phyloP scores from a whole-genome alignment of 1,140 invertebrate species.

The Vanessa tameamea region DNA sequence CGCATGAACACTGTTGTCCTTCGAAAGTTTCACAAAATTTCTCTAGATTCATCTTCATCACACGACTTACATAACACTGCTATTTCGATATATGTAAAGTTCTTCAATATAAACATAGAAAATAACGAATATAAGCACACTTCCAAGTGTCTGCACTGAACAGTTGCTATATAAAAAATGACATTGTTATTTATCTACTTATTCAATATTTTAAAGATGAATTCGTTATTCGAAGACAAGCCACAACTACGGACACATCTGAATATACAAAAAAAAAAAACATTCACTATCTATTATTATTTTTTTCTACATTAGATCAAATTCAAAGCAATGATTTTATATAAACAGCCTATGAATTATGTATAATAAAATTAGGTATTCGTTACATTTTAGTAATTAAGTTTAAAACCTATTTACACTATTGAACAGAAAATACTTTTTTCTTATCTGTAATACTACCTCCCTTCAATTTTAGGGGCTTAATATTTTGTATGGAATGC shows the following conservation, averaged over 20 bases:
- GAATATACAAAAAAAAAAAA: too few relatives aligned
- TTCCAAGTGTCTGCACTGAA: constrained; percentile 56
- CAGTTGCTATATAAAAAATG: constrained; percentile 52
- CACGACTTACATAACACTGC: constrained; percentile 50
- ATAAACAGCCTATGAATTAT: too few relatives aligned
- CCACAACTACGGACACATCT: background rate
- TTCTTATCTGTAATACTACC: background rate
- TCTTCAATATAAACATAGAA: constrained; percentile 73
- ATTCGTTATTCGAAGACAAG: background rate
- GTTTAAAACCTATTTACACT: too few relatives aligned
- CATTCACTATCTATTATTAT: too few relatives aligned
- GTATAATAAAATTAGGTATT: too few relatives aligned
- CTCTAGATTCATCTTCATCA: constrained; percentile 24
- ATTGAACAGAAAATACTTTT: too few relatives aligned
- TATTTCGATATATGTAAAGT: constrained; percentile 49
- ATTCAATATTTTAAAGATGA: background rate
- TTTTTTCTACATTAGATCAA: too few relatives aligned
- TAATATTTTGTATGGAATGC: background rate
- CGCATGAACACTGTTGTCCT: constrained; percentile 31
- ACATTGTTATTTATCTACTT: constrained; percentile 21
- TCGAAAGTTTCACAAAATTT: constrained; percentile 33
- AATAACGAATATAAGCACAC: constrained; percentile 66
- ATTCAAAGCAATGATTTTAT: too few relatives aligned
- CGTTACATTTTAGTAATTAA: too few relatives aligned
- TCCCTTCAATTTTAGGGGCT: background rate